These are phyloP conservation scores for Eurystomus gularis DNA, from an alignment of 2,113 vertebrate species.

Conservation along the genomic window DNA sequence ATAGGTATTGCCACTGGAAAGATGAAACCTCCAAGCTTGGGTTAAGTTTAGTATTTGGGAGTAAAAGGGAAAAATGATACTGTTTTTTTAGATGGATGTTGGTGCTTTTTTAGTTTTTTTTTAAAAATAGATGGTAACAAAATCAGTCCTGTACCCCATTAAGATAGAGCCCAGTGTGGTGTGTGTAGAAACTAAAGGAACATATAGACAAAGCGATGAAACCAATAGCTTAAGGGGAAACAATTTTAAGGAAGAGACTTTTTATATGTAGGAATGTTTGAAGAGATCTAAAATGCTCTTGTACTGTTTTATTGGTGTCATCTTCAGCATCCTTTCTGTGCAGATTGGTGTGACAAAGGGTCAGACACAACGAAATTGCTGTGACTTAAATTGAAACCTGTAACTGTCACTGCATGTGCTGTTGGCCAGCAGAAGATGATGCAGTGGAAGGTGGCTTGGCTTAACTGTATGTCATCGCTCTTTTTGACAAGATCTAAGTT, in stretches of 20 bases:
- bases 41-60: conserved; percentile 49
- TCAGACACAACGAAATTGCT: neutral
- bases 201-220: conserved; percentile 8
- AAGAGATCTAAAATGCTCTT: conserved; percentile 21
- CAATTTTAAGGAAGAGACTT: neutral
- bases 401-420: neutral
- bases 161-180: conserved; percentile 51
- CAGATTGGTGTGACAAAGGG: neutral
- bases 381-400: neutral
- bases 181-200: conserved; percentile 38
- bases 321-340: neutral
- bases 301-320: neutral
- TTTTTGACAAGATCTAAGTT: neutral
- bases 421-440: neutral
- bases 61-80: conserved; percentile 63
- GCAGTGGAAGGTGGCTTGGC: neutral
- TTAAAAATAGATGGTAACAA: conserved; percentile 28
- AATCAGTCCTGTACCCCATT: conserved; percentile 35
- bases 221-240: conserved; percentile 28
- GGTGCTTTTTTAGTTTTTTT: conserved; percentile 51
- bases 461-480: neutral
- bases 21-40: conserved; percentile 26
- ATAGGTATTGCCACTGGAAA: conserved; percentile 32
- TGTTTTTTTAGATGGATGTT: conserved; percentile 64
- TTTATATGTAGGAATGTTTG: conserved; percentile 16